phyloP scores from a whole-genome alignment of 2,888 invertebrate genomes.

The Harpalus rubripes region DNA sequence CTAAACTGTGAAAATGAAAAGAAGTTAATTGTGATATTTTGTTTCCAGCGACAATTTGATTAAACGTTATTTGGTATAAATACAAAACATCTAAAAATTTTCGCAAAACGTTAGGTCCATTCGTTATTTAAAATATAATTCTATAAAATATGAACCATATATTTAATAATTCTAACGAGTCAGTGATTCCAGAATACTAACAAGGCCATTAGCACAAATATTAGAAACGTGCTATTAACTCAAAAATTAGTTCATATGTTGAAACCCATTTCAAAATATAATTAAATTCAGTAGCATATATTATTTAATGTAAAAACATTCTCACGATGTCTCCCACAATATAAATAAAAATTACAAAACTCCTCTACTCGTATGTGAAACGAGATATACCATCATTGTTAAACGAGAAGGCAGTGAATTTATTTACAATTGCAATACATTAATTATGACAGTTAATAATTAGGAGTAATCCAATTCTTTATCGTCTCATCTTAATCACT shows the following conservation, averaged over 20 bases:
- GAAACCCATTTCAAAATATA: neutral
- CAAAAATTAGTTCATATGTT: neutral
- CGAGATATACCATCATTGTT: neutral
- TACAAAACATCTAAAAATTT: too few relatives aligned
- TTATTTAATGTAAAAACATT: neutral
- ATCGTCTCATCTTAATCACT: constrained; percentile 46
- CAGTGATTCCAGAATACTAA: neutral
- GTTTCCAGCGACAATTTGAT: too few relatives aligned
- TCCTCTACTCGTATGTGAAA: neutral
- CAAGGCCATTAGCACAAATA: neutral
- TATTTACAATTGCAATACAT: constrained; percentile 21
- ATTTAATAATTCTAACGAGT: too few relatives aligned
- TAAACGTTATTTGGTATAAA: too few relatives aligned
- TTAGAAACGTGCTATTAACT: neutral
- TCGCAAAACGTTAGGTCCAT: too few relatives aligned
- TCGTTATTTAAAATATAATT: too few relatives aligned
- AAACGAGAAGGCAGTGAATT: neutral
- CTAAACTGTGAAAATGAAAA: too few relatives aligned
- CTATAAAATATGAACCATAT: too few relatives aligned
- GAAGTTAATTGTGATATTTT: too few relatives aligned
- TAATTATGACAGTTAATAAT: constrained; percentile 57
- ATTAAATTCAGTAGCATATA: constrained; percentile 3
- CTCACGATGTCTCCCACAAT: neutral
- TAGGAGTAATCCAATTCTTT: constrained; percentile 45
- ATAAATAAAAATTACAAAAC: neutral